Conservation (phyloP, 2,113 vertebrate species). For the Bos taurus region DNA sequence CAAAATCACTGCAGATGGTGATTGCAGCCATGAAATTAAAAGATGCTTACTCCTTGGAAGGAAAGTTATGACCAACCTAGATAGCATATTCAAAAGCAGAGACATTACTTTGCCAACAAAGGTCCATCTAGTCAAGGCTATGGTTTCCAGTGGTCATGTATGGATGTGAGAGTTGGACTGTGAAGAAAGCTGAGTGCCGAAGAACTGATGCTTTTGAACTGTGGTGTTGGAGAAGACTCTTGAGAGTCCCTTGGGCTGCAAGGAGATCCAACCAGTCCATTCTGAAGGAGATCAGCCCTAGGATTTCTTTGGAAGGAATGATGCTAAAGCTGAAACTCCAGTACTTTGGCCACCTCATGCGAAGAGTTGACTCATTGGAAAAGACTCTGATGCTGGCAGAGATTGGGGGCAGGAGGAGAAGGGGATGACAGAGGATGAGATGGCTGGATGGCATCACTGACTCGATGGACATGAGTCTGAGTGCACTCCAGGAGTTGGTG, state of each 20-base stretch:
- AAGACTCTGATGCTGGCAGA: background rate
- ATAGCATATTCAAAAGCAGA: background rate
- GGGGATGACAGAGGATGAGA: background rate
- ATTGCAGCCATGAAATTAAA: background rate
- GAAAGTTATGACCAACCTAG: background rate
- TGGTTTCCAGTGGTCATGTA: background rate
- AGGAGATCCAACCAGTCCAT: background rate
- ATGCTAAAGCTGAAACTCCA: background rate
- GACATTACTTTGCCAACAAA: background rate
- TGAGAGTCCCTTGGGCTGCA: background rate
- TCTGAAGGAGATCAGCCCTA: background rate
- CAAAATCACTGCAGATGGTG: background rate
- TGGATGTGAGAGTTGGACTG: background rate
- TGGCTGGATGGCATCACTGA: background rate
- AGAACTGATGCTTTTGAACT: background rate
- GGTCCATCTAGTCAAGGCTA: background rate
- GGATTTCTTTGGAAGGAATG: background rate
- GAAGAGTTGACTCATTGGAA: background rate
- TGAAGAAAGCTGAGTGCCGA: fast-evolving
- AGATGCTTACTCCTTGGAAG: background rate
- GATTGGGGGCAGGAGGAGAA: background rate
- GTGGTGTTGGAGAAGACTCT: background rate
- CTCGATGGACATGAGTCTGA: background rate
- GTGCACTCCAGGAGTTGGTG: fast-evolving
- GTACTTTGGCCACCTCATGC: background rate